Evolutionary conservation across 2,888 invertebrate species (phyloP), one percentile per base, ranked within the genome.

Genomic region (Zele albiditarsus): DNA sequence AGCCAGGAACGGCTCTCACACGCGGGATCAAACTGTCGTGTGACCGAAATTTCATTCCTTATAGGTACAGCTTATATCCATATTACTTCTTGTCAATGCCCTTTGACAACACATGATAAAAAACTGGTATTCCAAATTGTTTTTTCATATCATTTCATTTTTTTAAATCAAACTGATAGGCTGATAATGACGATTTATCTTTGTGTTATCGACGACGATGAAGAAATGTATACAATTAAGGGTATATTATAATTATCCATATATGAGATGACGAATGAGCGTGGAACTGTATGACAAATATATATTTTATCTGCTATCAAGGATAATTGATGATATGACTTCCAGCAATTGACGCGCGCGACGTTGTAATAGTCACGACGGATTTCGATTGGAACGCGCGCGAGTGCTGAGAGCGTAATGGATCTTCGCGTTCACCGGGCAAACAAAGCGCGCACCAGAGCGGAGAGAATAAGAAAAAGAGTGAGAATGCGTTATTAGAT

Each of bases 1-100:
- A 80, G 23, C 60, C 85, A 85, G 85, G 82, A 75, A 81, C 75
- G 85, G 42, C 60, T 62, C 60, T 71, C 60, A 60, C 20, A 31
- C 58, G 60, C 33, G 5, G 38, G 46, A 57, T 74, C 49, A 71
- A 60, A 66, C 38, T 60, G 16, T 58, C 62, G 42, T 63, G 71
- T 38, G 46, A 62, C 46, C 31, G n/a, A 49, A 68, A 42, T 53
- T 53, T 53, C n/a, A n/a, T 33, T 14, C 23, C 38, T n/a, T 27
- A 14, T 27, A 57, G 38, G 38, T 12, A 38, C 12, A 38, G 12
- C 10, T 12, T 38, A 8, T 12, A 38, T 12, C 12, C 10, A 38
- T 8, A 38, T 12, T 4, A 8, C 12, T 12, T 12, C 12, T 46
- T 46, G 16, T 46, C n/a, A 46, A 46, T 46, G 46, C 16, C 16